Base-by-base conservation (phyloP, 1,140 invertebrate genomes). In the Bombus confusus region DNA sequence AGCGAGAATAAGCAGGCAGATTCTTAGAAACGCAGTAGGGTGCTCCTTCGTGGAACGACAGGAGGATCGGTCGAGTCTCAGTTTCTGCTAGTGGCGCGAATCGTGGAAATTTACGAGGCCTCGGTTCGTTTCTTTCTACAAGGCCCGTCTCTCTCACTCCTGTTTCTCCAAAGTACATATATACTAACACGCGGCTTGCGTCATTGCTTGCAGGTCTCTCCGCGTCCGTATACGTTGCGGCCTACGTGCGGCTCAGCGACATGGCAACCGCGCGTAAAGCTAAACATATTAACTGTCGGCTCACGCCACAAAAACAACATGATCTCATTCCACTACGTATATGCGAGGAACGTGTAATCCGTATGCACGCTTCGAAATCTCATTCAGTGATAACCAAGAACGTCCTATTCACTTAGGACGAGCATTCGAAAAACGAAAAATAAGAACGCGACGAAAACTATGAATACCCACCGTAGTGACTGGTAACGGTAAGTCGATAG, bases 261-360 rank as follows among this genome's bases (percentile, higher is more conserved):
- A 92, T 94, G 94, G 94, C 94, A 95, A 94, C 94, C 73, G 87
- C 92, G 94, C 92, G 86, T 86, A 80, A 86, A 94, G 95, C 94
- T 95, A 94, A 95, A 95, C 94, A 94, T 95, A 95, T 95, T 95
- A 95, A 95, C 94, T 91, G 93, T 94, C 94, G 93, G 93, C 93
- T 95, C 94, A 93, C 91, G 92, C 94, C 94, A 93, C 94, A 94
- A 95, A 95, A 95, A 95, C 93, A 95, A 95, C 94, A 91, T 94
- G 94, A 95, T 95, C 94, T 95, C 94, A 95, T 94, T 95, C 92
- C 91, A 88, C 91, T 77, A 88, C 92, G 91, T 88, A 92, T 92
- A 93, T 93, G 91, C 92, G 89, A 93, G 91, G 92, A 93, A 92
- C 90, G 91, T 85, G 87, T 68, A 76, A 71, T 82, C 81, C 86